Evolutionary conservation across 2,888 invertebrate species (phyloP).

Genomic region (Apotomis capreana): DNA sequence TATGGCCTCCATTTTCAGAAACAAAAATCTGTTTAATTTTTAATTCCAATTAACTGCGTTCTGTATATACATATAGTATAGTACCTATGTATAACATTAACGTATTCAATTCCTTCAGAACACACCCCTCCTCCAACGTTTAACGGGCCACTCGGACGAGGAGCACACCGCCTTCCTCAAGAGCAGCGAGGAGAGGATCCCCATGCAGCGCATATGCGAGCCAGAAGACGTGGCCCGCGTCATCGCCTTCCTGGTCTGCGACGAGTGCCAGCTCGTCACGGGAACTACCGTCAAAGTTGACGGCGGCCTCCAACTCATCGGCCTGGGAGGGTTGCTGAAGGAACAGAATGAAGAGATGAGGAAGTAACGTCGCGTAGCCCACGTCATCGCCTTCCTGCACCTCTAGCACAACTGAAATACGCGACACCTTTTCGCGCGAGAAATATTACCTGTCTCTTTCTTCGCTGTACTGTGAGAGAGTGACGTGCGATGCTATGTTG

Average conservation of each 20-base stretch:
- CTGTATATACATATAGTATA: too few species aligned
- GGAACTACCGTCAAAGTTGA: conserved; percentile 25
- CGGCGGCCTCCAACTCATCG: conserved; percentile 19
- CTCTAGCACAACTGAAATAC: too few species aligned
- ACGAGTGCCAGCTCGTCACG: conserved; percentile 13
- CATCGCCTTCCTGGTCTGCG: conserved; percentile 25
- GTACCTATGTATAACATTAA: background rate
- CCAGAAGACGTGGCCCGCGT: conserved; percentile 17
- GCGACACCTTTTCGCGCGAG: too few species aligned
- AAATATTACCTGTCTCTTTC: too few species aligned
- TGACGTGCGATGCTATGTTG: too few species aligned
- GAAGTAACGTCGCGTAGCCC: background rate
- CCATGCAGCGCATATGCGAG: conserved; percentile 18
- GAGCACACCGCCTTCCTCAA: conserved; percentile 21
- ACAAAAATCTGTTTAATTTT: too few species aligned
- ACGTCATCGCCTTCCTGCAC: too few species aligned
- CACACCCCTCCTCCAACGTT: conserved; percentile 27
- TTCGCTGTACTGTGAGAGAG: too few species aligned
- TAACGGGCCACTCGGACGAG: conserved; percentile 21
- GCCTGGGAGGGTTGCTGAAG: conserved; percentile 8
- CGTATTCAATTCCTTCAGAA: background rate
- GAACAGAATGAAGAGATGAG: conserved; percentile 21
- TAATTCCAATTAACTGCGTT: too few species aligned
- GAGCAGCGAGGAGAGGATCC: conserved; percentile 13
- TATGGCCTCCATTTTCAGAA: too few species aligned